Evolutionary conservation across 2,113 vertebrate genomes (phyloP).

Genomic region (Campylomormyrus numenius): DNA sequence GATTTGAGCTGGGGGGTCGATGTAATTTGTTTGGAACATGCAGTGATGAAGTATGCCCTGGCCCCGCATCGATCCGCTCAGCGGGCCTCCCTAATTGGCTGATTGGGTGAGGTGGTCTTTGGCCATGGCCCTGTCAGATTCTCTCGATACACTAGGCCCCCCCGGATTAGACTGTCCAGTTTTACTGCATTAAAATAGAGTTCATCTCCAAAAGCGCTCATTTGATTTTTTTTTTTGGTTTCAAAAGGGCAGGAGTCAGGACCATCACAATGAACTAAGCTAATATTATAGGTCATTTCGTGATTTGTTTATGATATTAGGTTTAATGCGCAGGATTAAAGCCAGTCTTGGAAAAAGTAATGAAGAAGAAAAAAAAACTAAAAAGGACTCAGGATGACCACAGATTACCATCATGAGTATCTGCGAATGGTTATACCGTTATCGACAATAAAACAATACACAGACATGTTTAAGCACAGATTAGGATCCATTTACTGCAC

Average conservation of each 20-base stretch:
- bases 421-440: not conserved
- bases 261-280: no score
- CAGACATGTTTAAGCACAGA: not conserved
- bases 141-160: not conserved
- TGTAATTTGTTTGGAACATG: not conserved
- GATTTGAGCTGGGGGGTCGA: not conserved
- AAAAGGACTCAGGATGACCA: not conserved
- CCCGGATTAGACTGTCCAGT: not conserved
- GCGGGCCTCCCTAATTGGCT: not conserved
- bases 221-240: not conserved
- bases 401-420: not conserved
- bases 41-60: not conserved
- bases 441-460: not conserved
- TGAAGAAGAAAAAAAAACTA: no score
- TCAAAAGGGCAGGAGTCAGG: not conserved
- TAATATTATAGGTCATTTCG: not conserved
- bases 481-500: not conserved
- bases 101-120: not conserved
- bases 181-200: not conserved
- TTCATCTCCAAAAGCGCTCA: not conserved
- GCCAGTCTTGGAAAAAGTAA: not conserved
- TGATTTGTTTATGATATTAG: not conserved
- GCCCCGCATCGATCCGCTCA: not conserved
- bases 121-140: not conserved
- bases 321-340: not conserved